Evolutionary conservation across 2,113 vertebrate genomes (phyloP).

Genomic region (Sinocyclocheilus anshuiensis): DNA sequence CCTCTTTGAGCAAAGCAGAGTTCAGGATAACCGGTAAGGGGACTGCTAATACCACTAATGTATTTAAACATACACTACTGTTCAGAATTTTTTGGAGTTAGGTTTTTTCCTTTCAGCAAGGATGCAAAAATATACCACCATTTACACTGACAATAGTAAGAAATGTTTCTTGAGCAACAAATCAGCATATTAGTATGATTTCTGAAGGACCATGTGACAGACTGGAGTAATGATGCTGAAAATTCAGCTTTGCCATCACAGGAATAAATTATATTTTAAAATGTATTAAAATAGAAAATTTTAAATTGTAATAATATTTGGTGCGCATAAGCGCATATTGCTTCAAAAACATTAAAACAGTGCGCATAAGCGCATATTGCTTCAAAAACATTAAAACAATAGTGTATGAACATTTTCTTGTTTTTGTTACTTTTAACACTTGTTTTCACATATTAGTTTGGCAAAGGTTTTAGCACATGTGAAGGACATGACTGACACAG

Average conservation of each 20-base stretch:
- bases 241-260: too few species aligned
- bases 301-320: too few species aligned
- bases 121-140: background rate
- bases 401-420: background rate
- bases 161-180: background rate
- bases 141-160: too few species aligned
- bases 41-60: background rate
- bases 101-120: background rate
- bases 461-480: constrained; percentile 56
- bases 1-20: constrained; percentile 56
- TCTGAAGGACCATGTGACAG: background rate
- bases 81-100: background rate
- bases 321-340: background rate
- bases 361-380: background rate
- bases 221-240: too few species aligned
- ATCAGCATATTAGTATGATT: background rate
- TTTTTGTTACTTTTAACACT: too few species aligned
- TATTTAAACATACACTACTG: background rate
- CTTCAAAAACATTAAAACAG: background rate
- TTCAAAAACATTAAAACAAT: background rate
- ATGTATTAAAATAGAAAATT: too few species aligned
- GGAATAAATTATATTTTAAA: too few species aligned
- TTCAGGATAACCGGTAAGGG: constrained; percentile 67
- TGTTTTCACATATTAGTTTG: constrained; percentile 44
- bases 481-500: constrained; percentile 60